Base-by-base conservation (phyloP, 2,113 vertebrate species). In the Periophthalmodon schlosseri region DNA sequence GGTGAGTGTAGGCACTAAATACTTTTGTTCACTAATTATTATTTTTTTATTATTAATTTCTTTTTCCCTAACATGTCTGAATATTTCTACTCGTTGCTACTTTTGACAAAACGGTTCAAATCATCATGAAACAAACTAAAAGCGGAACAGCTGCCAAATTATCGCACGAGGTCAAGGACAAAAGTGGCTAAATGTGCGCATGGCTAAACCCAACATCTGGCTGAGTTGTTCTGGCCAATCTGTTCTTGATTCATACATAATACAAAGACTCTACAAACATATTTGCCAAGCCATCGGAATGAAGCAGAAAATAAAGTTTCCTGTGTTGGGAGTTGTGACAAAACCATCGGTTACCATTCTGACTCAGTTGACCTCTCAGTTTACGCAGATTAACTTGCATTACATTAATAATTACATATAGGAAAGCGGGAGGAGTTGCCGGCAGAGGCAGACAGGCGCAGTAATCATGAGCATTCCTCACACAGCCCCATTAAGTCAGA, bases 401-500 rank as follows among this genome's bases (percentile, higher is more conserved):
- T 81, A 84, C 69, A 78, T 21, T 65, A 68, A 73, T 87, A 85
- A 89, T 90, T 82, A 74, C 73, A 69, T 46, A 64, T 28, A 56
- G 66, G 64, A 74, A 34, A 72, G 66, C 0, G 49, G 66, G 34
- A 4, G 6, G 14, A 33, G 61, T n/a, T n/a, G n/a, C 67, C 28
- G 68, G 65, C 74, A 84, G 78, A 74, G 61, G 70, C 75, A 78
- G 75, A 75, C 76, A 67, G 57, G 74, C 47, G 2, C 14, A 47
- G 69, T 21, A 74, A 73, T 83, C 65, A 57, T 78, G 83, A 86
- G 81, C 73, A 77, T 85, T 74, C 66, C 82, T 82, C 73, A 82
- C 65, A 77, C 79, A 91, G 77, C 89, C 80, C 79, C 86, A 89
- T 92, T 91, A 89, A 87, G 85, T 91, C 80, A 87, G 63, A 74